Evolutionary conservation across 1,140 invertebrate genomes (phyloP).

Genomic region (Drosophila nigrodunni): DNA sequence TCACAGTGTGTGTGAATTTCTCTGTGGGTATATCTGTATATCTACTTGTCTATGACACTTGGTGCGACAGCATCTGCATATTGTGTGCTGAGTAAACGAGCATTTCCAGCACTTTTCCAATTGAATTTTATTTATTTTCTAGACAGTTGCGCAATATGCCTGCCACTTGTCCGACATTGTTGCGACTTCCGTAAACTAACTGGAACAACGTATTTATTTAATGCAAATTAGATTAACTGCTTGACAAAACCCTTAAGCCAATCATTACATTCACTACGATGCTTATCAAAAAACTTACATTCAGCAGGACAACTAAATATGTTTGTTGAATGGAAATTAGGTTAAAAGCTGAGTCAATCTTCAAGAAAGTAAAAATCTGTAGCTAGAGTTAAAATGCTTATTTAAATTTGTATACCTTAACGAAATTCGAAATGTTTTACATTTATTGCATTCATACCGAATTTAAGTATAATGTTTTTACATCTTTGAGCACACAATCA

Average conservation of each 20-base stretch:
- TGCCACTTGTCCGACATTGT: slow-evolving; percentile 31
- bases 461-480: neutral
- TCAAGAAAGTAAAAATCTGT: too few species aligned
- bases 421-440: neutral
- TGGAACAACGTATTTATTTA: slow-evolving; percentile 25
- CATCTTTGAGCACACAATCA: neutral
- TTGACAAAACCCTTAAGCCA: neutral
- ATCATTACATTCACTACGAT: neutral
- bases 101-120: slow-evolving; percentile 49
- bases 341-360: too few species aligned
- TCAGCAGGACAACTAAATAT: too few species aligned
- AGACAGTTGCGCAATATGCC: slow-evolving; percentile 21
- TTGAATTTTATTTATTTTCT: slow-evolving; percentile 49
- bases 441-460: neutral
- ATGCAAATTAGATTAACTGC: slow-evolving; percentile 29
- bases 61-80: slow-evolving; percentile 46
- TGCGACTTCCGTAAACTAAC: slow-evolving; percentile 28
- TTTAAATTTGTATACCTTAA: too few species aligned
- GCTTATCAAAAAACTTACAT: neutral
- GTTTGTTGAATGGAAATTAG: too few species aligned
- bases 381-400: too few species aligned
- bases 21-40: slow-evolving; percentile 11
- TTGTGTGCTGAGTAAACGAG: slow-evolving; percentile 38
- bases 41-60: slow-evolving; percentile 39
- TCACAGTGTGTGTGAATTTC: neutral